Conservation (phyloP, 2,888 invertebrate genomes). For the Rhingia rostrata region DNA sequence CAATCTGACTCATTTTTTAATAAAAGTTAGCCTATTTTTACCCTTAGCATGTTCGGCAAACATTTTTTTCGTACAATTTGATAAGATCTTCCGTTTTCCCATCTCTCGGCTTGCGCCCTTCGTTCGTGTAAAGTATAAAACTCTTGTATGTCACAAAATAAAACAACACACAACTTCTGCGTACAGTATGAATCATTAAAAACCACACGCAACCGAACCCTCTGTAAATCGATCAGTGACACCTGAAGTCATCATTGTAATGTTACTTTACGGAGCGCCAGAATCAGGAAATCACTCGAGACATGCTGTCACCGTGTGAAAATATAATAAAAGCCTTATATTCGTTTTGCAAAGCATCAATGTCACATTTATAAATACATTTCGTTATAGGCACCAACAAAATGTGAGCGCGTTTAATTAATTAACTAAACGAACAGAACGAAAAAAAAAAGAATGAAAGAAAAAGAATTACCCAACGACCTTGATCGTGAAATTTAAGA, state of each 20-base stretch:
- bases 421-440: conserved; percentile 23
- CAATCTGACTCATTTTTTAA: neutral
- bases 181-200: conserved; percentile 24
- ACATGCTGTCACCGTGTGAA: conserved; percentile 29
- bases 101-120: neutral
- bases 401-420: conserved; percentile 34
- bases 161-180: neutral
- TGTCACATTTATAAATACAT: conserved; percentile 15
- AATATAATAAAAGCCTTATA: conserved; percentile 1
- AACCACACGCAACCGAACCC: conserved; percentile 9
- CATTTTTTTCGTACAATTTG: neutral
- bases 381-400: conserved; percentile 42
- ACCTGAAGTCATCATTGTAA: conserved; percentile 6
- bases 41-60: neutral
- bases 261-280: neutral
- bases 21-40: neutral
- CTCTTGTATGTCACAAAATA: too few species aligned
- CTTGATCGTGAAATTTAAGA: conserved; percentile 48
- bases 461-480: conserved; percentile 24
- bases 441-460: neutral
- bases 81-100: neutral
- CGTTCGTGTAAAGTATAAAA: too few species aligned
- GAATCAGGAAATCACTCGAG: conserved; percentile 1
- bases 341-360: conserved; percentile 17
- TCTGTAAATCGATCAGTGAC: conserved; percentile 31